Conservation (phyloP, 30 jellyfish, hydroid and myxozoan species). For the Hydra vulgaris region DNA sequence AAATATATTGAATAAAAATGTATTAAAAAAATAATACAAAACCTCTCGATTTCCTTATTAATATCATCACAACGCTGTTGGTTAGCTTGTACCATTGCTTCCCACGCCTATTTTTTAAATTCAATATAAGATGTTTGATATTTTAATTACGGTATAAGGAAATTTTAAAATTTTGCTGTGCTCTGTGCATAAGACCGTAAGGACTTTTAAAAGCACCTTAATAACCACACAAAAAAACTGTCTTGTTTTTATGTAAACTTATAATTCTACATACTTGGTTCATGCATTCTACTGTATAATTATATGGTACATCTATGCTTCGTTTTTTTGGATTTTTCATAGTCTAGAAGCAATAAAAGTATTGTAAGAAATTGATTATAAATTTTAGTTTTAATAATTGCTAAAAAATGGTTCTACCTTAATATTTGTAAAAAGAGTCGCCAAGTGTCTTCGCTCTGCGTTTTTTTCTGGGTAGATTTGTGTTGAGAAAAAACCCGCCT, state of each 20-base stretch:
- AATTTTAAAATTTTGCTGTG: no score
- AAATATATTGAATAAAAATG: no score
- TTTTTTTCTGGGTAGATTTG: constrained; percentile 58
- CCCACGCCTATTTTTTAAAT: not conserved
- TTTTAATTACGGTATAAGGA: no score
- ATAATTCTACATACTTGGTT: constrained; percentile 42
- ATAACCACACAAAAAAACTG: no score
- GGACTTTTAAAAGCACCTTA: no score
- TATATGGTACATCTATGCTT: constrained; percentile 51
- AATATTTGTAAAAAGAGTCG: constrained; percentile 38
- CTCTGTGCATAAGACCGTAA: no score
- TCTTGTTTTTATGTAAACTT: not conserved
- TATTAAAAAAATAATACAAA: no score
- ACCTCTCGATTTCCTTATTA: not conserved
- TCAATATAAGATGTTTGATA: no score
- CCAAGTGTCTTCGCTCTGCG: constrained; percentile 55
- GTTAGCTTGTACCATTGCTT: not conserved
- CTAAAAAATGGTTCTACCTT: constrained; percentile 28
- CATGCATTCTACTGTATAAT: constrained; percentile 38
- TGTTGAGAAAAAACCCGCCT: constrained; percentile 42
- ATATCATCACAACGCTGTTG: not conserved
- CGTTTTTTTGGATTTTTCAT: constrained; percentile 68
- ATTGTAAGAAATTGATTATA: not conserved
- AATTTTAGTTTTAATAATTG: not conserved
- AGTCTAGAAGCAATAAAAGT: constrained; percentile 31